Evolutionary conservation across 2,888 invertebrate genomes (phyloP).

Genomic region (Agrotis puta): DNA sequence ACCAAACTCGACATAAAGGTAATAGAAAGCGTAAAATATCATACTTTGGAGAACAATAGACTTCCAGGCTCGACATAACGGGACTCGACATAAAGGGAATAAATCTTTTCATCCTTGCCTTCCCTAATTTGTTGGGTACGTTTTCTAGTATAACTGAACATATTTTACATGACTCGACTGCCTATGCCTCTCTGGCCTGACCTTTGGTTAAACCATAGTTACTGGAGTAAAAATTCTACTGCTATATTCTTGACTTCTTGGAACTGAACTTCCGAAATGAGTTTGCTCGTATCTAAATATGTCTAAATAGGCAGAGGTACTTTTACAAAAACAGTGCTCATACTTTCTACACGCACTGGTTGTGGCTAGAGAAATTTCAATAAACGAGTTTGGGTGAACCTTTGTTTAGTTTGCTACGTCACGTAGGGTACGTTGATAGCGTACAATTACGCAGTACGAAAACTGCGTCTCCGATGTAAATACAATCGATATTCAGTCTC

Average conservation of each 20-base stretch:
- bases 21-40: too few relatives aligned
- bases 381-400: slow-evolving; percentile 12
- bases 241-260: neutral
- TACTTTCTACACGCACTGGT: neutral
- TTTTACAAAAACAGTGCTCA: neutral
- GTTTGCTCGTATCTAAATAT: neutral
- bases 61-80: too few relatives aligned
- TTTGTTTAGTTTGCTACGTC: slow-evolving; percentile 27
- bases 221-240: neutral
- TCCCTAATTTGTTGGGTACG: neutral
- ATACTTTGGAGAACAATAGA: too few relatives aligned
- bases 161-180: neutral
- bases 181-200: neutral
- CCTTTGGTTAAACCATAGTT: neutral
- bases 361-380: neutral
- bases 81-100: too few relatives aligned
- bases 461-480: slow-evolving; percentile 81
- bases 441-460: slow-evolving; percentile 70
- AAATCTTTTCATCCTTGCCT: neutral
- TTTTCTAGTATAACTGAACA: neutral
- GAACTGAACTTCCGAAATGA: neutral
- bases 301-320: too few relatives aligned
- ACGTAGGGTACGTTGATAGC: slow-evolving; percentile 37
- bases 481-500: slow-evolving; percentile 90
- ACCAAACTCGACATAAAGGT: too few relatives aligned